Conservation (phyloP, 2,888 invertebrate genomes). For the Hydriomena furcata region DNA sequence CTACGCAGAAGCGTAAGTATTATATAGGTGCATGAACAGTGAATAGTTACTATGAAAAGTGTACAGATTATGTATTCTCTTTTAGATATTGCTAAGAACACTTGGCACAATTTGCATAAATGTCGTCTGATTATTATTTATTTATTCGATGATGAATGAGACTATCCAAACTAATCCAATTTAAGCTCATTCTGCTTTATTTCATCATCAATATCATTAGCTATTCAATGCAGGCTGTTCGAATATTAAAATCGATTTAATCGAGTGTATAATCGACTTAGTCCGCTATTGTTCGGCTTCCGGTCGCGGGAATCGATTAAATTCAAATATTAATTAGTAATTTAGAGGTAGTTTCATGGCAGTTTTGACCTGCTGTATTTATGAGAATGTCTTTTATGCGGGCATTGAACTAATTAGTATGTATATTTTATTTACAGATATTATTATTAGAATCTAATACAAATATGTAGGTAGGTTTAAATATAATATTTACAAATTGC, state of each 20-base stretch:
- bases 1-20: too few species aligned
- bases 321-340: constrained; percentile 37
- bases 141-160: too few species aligned
- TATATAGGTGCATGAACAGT: too few species aligned
- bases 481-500: too few species aligned
- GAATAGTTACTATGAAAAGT: too few species aligned
- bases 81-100: too few species aligned
- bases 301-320: constrained; percentile 39
- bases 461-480: too few species aligned
- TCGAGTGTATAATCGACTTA: constrained; percentile 56
- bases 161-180: background rate
- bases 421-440: too few species aligned
- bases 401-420: background rate
- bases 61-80: too few species aligned
- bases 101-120: too few species aligned
- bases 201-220: constrained; percentile 53
- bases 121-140: too few species aligned
- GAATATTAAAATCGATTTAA: constrained; percentile 59
- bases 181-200: constrained; percentile 20
- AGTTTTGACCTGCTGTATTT: constrained; percentile 8
- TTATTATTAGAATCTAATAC: too few species aligned
- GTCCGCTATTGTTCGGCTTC: constrained; percentile 58
- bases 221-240: constrained; percentile 51
- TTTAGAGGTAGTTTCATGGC: constrained; percentile 25
- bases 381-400: constrained; percentile 2